Base-by-base conservation (phyloP, 2,113 vertebrate species). In the Python bivittatus region DNA sequence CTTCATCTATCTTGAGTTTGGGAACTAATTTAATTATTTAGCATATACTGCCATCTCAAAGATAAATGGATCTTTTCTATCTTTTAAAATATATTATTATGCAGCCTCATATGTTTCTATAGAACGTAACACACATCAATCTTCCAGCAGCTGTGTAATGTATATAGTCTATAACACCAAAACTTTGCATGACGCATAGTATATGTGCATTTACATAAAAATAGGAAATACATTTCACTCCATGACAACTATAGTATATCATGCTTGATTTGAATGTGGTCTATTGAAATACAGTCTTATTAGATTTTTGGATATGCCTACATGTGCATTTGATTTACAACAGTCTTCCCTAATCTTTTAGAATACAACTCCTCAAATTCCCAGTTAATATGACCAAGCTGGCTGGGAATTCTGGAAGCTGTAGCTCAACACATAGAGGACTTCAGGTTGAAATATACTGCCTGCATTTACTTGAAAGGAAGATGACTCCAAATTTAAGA, bases 41-140 rank as follows among this genome's bases (percentile, higher is more conserved):
- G 79, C n/a, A 89, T 85, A 54, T 85, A 85, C 54, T 92, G 48
- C 64, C 72, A 84, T 92, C 79, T 92, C 27, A 92, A 92, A 92
- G 91, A 89, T 48, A 89, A 92, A 89, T 56, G n/a, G 88, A 42
- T 89, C 44, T 85, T 79, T 92, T 60, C 91, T 84, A 89, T 92
- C 56, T 92, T 89, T 88, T 85, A 84, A 89, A 88, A 89, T 92
- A 61, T 92, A 92, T 89, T 64, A 85, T 89, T 92, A 89, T 92
- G 72, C 57, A 88, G 72, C 29, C 48, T 92, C 61, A 89, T 89
- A 48, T 89, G 79, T 44, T 92, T 92, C 89, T 92, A 53, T 92
- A 85, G 72, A 89, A 42, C 61, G 44, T 84, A 92, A 92, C 84
- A 85, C 42, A 61, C 79, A 92, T 92, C 87, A 92, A 84, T 92